Base-by-base conservation (phyloP, 1,140 invertebrate genomes). In the Monomorium pharaonis region DNA sequence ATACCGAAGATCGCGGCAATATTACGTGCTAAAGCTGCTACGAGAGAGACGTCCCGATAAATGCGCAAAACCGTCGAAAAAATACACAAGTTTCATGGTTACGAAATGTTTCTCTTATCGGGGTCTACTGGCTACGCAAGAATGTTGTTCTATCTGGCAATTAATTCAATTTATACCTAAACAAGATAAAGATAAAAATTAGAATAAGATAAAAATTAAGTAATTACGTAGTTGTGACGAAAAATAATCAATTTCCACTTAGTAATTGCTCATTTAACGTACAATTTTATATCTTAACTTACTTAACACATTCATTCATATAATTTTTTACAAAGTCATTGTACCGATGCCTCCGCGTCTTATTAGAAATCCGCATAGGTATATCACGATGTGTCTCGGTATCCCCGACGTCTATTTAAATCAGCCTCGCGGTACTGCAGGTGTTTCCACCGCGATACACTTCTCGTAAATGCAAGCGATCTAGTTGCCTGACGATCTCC, bases 401-500 rank as follows among this genome's bases (percentile, higher is more conserved):
- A 69, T 44, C 33, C 65, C 16, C 49, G 51, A 70, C 77, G 44
- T 70, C n/a, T 51, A 81, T 81, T 81, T 81, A 81, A 81, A 81
- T 81, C 33, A 47, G 37, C 37, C 78, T 74, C 67, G 37, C 37
- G 27, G 60, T 62, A 42, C n/a, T 60, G 51, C 78, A 83, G 78
- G 78, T 83, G 78, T 83, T 83, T 74, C 67, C 67, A 72, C 27
- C 67, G 78, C 67, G 78, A 72, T 83, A 83, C 54, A 83, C 27
- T 83, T 83, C 78, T 83, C 78, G 51, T 83, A 72, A 83, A 80
- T 18, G 30, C 76, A 47, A 83, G 37, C 63, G 65, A 72, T 65
- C 37, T 49, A 30, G 65, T 49, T 54, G 51, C 67, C 21, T 60
- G 37, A 14, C 9, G 67, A 24, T 56, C n/a, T 12, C 76, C 10